Percentiles rank a stretch among this genome's conserved stretches.
Conservation (phyloP, 2,888 invertebrate genomes). For the Lamellibrachia columna region DNA sequence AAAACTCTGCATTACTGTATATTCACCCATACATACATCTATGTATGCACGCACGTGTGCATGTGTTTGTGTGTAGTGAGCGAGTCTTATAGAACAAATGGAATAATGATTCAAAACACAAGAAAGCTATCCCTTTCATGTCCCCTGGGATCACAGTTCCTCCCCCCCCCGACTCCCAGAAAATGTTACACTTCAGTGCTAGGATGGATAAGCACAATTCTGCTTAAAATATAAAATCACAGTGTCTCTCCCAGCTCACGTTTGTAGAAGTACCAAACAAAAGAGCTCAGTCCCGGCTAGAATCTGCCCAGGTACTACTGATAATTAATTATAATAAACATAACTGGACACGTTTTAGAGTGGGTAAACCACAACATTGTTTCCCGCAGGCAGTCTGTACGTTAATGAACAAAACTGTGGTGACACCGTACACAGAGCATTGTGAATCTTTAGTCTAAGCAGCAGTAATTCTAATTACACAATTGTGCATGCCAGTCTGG, state of each 20-base stretch:
- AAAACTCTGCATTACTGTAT: background rate
- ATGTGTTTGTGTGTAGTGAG: background rate
- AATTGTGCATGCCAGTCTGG: background rate
- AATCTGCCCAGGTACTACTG: background rate
- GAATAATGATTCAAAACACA: background rate
- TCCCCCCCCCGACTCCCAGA: background rate
- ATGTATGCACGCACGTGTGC: background rate
- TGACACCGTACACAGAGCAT: background rate
- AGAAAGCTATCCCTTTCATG: background rate
- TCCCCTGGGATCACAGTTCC: background rate
- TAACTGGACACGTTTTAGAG: background rate
- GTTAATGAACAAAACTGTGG: slow-evolving; percentile 1
- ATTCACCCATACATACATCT: background rate
- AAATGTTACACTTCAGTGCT: background rate
- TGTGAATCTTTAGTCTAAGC: background rate
- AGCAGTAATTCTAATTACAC: background rate
- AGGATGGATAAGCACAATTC: background rate
- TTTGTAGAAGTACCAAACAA: background rate
- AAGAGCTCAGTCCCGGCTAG: background rate
- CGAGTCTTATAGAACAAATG: background rate
- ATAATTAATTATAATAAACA: background rate
- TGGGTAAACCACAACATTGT: background rate
- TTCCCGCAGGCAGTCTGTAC: background rate
- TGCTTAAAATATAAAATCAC: background rate
- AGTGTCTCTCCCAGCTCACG: background rate